Evolutionary conservation across 2,113 vertebrate species (phyloP).

Genomic region (Vireo altiloquus): DNA sequence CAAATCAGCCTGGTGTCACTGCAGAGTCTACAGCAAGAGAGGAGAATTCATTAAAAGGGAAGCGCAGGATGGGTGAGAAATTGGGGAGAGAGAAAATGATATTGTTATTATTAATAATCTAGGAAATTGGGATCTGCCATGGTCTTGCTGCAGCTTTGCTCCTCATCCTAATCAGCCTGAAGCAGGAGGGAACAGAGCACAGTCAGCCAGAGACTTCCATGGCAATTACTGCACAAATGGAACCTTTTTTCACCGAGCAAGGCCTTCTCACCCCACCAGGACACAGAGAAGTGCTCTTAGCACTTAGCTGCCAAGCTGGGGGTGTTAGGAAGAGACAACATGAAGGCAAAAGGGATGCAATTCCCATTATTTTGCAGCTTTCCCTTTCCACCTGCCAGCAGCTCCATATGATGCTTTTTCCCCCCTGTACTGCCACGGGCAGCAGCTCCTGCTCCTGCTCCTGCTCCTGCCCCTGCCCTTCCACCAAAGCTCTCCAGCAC

Average conservation of each 20-base stretch:
- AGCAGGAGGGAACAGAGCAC: neutral
- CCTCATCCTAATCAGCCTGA: neutral
- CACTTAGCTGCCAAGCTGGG: neutral
- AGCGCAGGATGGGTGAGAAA: neutral
- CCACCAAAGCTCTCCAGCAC: neutral
- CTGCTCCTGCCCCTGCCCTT: neutral
- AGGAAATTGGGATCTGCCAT: neutral
- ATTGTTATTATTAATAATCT: conserved; percentile 28
- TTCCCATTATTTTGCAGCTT: neutral
- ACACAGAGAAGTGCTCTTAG: neutral
- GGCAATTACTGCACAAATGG: neutral
- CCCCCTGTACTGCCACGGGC: fast-evolving
- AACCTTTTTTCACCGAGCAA: neutral
- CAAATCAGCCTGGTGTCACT: conserved; percentile 58
- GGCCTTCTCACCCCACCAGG: neutral
- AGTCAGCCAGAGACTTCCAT: neutral
- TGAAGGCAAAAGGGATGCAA: neutral
- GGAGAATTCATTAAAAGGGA: conserved; percentile 45
- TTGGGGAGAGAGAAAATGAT: neutral
- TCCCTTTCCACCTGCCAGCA: neutral
- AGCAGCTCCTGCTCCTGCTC: neutral
- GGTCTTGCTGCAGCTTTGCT: neutral
- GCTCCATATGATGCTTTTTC: neutral
- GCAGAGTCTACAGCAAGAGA: neutral
- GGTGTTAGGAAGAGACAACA: neutral